Evolutionary conservation across 2,113 vertebrate species (phyloP).

Genomic region (Zootoca vivipara): DNA sequence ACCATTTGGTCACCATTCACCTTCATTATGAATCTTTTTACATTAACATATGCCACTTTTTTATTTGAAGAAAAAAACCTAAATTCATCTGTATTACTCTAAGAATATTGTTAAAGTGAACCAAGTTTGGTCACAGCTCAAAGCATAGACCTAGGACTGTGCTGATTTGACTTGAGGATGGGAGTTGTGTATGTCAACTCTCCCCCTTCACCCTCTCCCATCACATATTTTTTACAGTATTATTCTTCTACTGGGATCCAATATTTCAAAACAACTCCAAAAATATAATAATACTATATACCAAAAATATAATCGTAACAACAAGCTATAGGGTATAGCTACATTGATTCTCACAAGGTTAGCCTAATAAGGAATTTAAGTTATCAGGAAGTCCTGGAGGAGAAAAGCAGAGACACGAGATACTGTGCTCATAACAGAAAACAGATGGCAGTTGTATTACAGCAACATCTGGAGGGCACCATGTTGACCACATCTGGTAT

Average conservation of each 20-base stretch:
- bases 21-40: not conserved
- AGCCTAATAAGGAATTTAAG: too few relatives aligned
- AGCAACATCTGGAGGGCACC: too few relatives aligned
- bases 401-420: too few relatives aligned
- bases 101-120: not conserved
- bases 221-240: not conserved
- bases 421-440: too few relatives aligned
- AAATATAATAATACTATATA: too few relatives aligned
- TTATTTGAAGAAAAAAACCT: not conserved
- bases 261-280: too few relatives aligned
- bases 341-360: too few relatives aligned
- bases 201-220: not conserved
- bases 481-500: not conserved
- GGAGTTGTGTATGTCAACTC: not conserved
- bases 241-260: not conserved
- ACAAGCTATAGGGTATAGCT: too few relatives aligned
- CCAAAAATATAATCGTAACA: too few relatives aligned
- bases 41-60: not conserved
- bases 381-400: too few relatives aligned
- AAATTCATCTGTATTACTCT: not conserved
- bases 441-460: too few relatives aligned
- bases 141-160: not conserved
- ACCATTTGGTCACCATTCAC: not conserved
- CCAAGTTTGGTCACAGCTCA: not conserved
- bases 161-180: not conserved